Percentiles rank a stretch among this genome's conserved stretches.
Evolutionary conservation across 2,888 invertebrate species (phyloP).

Genomic region (Drosophila phalerata): DNA sequence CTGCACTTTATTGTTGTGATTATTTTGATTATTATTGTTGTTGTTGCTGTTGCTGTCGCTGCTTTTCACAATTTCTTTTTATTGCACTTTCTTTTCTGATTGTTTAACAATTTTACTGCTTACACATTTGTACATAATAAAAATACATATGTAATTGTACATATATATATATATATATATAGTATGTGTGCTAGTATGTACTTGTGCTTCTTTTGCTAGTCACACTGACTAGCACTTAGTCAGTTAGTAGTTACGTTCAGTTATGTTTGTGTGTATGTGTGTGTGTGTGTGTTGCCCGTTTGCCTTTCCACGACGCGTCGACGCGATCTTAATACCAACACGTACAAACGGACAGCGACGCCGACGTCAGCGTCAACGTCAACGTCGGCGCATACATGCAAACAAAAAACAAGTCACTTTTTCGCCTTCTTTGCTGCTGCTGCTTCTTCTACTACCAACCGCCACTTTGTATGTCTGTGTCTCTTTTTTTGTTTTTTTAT

Average conservation of each 20-base stretch:
- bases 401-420: slow-evolving; percentile 76
- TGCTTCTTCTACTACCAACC: slow-evolving; percentile 58
- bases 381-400: slow-evolving; percentile 61
- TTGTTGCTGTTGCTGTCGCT: slow-evolving; percentile 29
- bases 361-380: slow-evolving; percentile 43
- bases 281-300: slow-evolving; percentile 46
- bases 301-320: slow-evolving; percentile 54
- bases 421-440: slow-evolving; percentile 59
- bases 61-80: slow-evolving; percentile 60
- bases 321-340: slow-evolving; percentile 71
- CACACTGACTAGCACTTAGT: slow-evolving; percentile 65
- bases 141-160: not conserved
- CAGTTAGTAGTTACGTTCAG: slow-evolving; percentile 28
- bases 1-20: slow-evolving; percentile 65
- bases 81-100: slow-evolving; percentile 78
- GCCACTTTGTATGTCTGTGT: slow-evolving; percentile 50
- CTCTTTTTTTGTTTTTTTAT: slow-evolving; percentile 25
- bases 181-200: slow-evolving; percentile 11
- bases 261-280: slow-evolving; percentile 26
- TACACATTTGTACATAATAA: slow-evolving; percentile 23
- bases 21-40: slow-evolving; percentile 36
- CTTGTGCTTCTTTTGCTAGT: slow-evolving; percentile 50
- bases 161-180: not conserved
- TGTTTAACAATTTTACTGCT: slow-evolving; percentile 39
- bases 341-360: slow-evolving; percentile 51